Evolutionary conservation across 2,888 invertebrate species (phyloP).

Genomic region (Anodontia alba): DNA sequence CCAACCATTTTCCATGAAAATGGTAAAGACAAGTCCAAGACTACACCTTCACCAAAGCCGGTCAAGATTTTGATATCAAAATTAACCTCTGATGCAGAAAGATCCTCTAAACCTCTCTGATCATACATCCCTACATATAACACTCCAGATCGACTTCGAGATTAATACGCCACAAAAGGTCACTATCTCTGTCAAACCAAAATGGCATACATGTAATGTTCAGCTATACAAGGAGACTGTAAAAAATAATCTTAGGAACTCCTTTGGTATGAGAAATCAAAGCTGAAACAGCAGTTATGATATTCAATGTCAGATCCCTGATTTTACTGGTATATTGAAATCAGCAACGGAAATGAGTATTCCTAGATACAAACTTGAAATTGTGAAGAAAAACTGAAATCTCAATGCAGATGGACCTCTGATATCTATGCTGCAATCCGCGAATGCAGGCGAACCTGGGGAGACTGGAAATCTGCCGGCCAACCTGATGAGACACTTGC

Average conservation of each 20-base stretch:
- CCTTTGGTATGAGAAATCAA: neutral
- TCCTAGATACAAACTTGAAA: neutral
- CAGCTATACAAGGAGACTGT: conserved; percentile 1
- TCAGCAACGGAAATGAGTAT: neutral
- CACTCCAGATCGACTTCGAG: neutral
- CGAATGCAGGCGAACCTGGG: neutral
- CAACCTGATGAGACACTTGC: neutral
- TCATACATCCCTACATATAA: neutral
- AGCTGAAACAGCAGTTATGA: neutral
- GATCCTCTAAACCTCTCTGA: neutral
- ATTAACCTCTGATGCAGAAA: neutral
- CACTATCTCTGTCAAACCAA: neutral
- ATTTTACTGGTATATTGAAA: neutral
- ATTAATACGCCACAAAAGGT: neutral
- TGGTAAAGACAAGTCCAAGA: neutral
- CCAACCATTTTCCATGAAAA: neutral
- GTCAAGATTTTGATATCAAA: neutral
- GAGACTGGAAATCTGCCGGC: neutral
- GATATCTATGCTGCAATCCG: neutral
- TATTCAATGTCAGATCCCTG: neutral
- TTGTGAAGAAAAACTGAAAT: neutral
- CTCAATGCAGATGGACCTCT: neutral
- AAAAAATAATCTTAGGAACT: neutral
- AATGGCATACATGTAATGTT: neutral
- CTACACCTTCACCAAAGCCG: neutral